Conservation (phyloP, 2,113 vertebrate genomes). For the Chrysemys picta region DNA sequence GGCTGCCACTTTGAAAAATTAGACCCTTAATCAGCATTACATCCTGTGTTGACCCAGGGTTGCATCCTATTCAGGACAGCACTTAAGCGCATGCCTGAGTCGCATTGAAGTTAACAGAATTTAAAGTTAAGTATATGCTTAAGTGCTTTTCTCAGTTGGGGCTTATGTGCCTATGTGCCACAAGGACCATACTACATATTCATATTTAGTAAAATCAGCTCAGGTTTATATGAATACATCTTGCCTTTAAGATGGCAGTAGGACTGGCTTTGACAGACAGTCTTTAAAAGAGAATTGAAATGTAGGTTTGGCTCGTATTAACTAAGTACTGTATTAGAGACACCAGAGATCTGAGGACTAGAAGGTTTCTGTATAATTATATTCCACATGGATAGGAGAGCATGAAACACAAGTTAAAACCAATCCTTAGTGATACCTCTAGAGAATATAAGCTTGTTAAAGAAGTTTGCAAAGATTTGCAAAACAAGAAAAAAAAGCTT, state of each 20-base stretch:
- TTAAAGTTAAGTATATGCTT: not conserved
- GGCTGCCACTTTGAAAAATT: not conserved
- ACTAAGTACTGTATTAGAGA: slow-evolving; percentile 1
- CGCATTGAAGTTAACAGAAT: not conserved
- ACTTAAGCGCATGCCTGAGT: not conserved
- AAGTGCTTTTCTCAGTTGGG: not conserved
- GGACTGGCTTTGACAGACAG: slow-evolving; percentile 17
- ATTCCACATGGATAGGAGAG: not conserved
- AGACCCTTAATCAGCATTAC: not conserved
- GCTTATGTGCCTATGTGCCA: not conserved
- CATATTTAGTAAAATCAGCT: slow-evolving; percentile 17
- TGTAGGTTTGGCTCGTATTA: slow-evolving; percentile 15
- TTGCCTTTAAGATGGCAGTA: slow-evolving; percentile 26
- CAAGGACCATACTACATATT: not conserved
- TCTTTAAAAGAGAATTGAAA: slow-evolving; percentile 33
- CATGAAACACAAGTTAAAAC: slow-evolving; percentile 34
- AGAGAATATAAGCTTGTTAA: not conserved
- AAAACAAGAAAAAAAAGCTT: slow-evolving; percentile 28
- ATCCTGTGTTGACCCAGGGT: not conserved
- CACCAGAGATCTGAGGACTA: slow-evolving; percentile 33
- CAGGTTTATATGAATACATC: slow-evolving; percentile 21
- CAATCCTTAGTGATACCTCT: not conserved
- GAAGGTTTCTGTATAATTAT: not conserved
- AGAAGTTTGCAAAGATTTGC: slow-evolving; percentile 8
- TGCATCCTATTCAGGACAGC: not conserved